phyloP scores from a whole-genome alignment of 1,140 invertebrate species.

The Archegozetes longisetosus region DNA sequence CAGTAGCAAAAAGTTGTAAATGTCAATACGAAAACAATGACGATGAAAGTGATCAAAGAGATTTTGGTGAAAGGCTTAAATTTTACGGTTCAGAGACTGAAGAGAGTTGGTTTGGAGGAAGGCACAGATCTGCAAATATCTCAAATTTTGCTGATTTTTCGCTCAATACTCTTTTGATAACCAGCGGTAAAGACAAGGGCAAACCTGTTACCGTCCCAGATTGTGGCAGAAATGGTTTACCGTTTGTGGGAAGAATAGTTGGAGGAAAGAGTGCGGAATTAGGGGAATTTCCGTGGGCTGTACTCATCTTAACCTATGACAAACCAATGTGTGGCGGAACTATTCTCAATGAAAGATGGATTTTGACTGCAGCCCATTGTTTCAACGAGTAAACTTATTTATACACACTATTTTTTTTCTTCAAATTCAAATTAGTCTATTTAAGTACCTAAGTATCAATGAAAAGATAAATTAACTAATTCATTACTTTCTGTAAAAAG shows the following conservation, averaged over 20 bases:
- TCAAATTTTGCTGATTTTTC: too few relatives aligned
- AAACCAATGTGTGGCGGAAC: constrained; percentile 21
- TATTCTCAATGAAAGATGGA: constrained; percentile 18
- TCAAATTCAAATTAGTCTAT: too few relatives aligned
- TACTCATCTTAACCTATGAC: background rate
- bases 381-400: constrained; percentile 1
- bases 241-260: too few relatives aligned
- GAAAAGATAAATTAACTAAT: background rate
- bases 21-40: too few relatives aligned
- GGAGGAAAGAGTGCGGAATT: background rate
- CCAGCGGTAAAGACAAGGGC: background rate
- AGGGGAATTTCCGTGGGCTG: background rate
- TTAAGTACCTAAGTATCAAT: too few relatives aligned
- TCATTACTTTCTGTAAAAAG: background rate
- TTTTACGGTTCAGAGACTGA: too few relatives aligned
- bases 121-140: too few relatives aligned
- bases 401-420: background rate
- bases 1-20: too few relatives aligned
- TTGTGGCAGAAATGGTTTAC: background rate
- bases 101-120: too few relatives aligned
- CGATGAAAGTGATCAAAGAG: too few relatives aligned
- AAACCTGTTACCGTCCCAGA: background rate
- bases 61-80: too few relatives aligned
- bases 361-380: constrained; percentile 25
- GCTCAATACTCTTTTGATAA: too few relatives aligned